Percentiles rank a stretch among this genome's conserved stretches.
These are phyloP conservation scores for Epizoanthus scotinus DNA, from an alignment of 92 coral and sea anemone genomes.

Conservation along the genomic window DNA sequence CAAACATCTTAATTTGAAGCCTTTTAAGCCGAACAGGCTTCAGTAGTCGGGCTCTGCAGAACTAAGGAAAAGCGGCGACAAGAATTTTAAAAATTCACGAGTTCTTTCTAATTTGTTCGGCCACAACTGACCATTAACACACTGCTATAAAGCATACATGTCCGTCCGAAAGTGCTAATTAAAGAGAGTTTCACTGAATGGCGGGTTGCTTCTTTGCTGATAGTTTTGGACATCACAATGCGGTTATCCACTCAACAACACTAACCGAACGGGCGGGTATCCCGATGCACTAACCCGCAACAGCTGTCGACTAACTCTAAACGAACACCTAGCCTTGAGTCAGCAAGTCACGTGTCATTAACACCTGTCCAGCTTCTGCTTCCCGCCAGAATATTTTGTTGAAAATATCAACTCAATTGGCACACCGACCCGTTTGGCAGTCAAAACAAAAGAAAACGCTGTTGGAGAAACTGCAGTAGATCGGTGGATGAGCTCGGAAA, in stretches of 20 bases:
- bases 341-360: conserved; percentile 6
- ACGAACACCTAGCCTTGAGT: neutral
- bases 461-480: conserved; percentile 2
- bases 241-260: conserved; percentile 10
- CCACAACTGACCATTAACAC: conserved; percentile 19
- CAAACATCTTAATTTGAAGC: conserved; percentile 3
- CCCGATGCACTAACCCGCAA: neutral
- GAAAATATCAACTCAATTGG: neutral
- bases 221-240: conserved; percentile 1
- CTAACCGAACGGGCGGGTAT: neutral
- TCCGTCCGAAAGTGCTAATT: conserved; percentile 16
- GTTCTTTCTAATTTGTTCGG: neutral
- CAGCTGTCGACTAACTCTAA: conserved; percentile 10
- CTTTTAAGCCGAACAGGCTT: neutral
- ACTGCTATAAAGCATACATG: neutral
- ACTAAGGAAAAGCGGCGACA: neutral
- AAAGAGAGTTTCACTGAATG: conserved; percentile 7
- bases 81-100: conserved; percentile 21
- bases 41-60: neutral
- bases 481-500: neutral
- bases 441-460: conserved; percentile 33
- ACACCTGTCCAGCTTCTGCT: conserved; percentile 15
- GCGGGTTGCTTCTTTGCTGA: conserved; percentile 19
- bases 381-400: conserved; percentile 27
- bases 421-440: neutral